Conservation (phyloP, 2,888 invertebrate species). For the Clistopyga incitator region DNA sequence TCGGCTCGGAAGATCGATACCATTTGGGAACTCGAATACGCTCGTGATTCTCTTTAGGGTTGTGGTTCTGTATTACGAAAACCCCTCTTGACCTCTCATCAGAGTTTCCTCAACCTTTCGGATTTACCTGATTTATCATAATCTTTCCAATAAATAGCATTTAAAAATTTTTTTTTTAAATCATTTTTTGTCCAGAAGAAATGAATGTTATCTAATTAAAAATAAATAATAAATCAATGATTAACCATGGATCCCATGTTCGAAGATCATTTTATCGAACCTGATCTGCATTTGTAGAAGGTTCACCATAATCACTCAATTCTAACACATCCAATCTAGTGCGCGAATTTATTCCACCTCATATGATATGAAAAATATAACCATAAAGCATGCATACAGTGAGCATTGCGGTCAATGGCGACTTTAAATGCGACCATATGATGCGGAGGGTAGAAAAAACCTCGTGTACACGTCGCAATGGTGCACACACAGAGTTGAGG, state of each 20-base stretch:
- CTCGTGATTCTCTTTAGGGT: constrained; percentile 64
- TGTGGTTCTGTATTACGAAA: constrained; percentile 40
- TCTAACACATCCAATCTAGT: neutral
- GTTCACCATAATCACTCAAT: neutral
- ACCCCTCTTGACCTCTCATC: constrained; percentile 61
- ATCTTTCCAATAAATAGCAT: neutral
- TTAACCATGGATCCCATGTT: neutral
- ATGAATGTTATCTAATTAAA: neutral
- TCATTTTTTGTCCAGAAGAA: too few relatives aligned
- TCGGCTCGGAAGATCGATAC: constrained; percentile 76
- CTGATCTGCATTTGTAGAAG: neutral
- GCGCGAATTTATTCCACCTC: constrained; percentile 38
- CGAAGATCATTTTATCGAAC: too few relatives aligned
- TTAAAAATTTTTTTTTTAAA: too few relatives aligned
- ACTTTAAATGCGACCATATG: constrained; percentile 81
- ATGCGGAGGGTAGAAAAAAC: constrained; percentile 75
- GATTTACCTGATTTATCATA: constrained; percentile 6
- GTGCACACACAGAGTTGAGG: constrained; percentile 38
- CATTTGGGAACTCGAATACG: constrained; percentile 67
- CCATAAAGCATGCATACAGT: constrained; percentile 24
- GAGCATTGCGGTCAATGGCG: constrained; percentile 76
- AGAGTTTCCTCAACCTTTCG: constrained; percentile 64
- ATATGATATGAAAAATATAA: constrained; percentile 48
- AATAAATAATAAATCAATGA: neutral
- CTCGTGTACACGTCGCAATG: constrained; percentile 49